Conservation (phyloP, 2,113 vertebrate species). For the Smithornis capensis region DNA sequence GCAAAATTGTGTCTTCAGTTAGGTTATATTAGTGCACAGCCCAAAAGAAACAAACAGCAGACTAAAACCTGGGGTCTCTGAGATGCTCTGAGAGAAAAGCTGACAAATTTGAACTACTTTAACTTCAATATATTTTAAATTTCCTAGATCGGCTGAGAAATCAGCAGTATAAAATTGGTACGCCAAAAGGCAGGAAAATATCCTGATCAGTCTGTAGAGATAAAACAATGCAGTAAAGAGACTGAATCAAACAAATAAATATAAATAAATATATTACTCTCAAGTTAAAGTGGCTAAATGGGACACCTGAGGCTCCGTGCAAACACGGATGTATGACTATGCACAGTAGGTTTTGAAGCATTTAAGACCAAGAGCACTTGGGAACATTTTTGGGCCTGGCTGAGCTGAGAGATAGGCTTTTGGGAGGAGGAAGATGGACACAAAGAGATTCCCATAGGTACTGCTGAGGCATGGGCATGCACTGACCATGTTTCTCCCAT, state of each 20-base stretch:
- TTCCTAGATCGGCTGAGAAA: neutral
- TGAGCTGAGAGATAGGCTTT: neutral
- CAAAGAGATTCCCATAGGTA: neutral
- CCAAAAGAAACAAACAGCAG: neutral
- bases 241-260: neutral
- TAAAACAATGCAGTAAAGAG: neutral
- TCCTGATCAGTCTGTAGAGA: neutral
- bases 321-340: neutral
- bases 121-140: neutral
- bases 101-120: neutral
- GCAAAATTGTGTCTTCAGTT: neutral
- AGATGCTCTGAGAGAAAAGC: neutral
- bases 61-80: neutral
- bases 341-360: neutral
- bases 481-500: neutral
- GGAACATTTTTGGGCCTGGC: neutral
- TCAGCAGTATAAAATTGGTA: neutral
- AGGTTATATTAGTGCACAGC: neutral
- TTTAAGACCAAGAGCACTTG: neutral
- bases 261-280: neutral
- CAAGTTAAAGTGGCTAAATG: neutral
- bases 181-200: neutral
- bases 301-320: neutral
- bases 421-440: neutral
- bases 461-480: rapidly evolving